Base-by-base conservation (phyloP, 2,888 invertebrate species). In the Ischnus inquisitorius region DNA sequence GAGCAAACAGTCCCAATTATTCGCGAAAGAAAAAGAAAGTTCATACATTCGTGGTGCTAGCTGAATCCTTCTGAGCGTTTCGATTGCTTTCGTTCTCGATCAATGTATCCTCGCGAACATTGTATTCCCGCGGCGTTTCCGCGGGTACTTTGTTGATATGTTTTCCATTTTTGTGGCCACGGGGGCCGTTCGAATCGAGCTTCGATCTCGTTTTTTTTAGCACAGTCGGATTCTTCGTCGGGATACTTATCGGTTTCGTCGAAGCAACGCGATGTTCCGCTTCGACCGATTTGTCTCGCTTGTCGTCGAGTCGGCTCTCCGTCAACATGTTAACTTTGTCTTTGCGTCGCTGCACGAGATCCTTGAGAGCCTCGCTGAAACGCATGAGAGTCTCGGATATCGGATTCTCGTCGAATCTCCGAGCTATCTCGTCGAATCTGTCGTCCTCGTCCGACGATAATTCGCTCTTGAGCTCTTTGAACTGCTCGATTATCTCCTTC, bases 401-500 rank as follows among this genome's bases (percentile, higher is more conserved):
- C 19, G 93, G 92, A 43, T 90, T 88, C 6, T 92, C 89, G 82
- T 89, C 89, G 67, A 92, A 92, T 64, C 89, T 89, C 12, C 88
- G 85, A 34, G 89, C 90, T n/a, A 93, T 92, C 34, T 91, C 88
- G 75, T 92, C 91, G 22, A 92, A 90, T 28, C 88, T 87, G 79
- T 90, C 89, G 68, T 90, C 89, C 76, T 92, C 92, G 65, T 92
- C 92, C 0, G 90, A 89, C 22, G 89, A 89, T 39, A 93, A 82
- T 88, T 93, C 92, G 51, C 84, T 89, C 85, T 91, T 91, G 16
- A 93, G 85, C 54, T 91, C 88, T 28, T 91, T 92, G 74, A 93
- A 93, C 54, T 93, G 91, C 82, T 90, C 88, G 78, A 93, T 91
- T 82, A 93, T 93, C 80, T 92, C 91, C 79, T 89, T 92, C 0